A percentile compares a stretch with the other conserved stretches of the same genome.
phyloP scores from a whole-genome alignment of 1,140 invertebrate species.

The Zaprionus camerounensis region DNA sequence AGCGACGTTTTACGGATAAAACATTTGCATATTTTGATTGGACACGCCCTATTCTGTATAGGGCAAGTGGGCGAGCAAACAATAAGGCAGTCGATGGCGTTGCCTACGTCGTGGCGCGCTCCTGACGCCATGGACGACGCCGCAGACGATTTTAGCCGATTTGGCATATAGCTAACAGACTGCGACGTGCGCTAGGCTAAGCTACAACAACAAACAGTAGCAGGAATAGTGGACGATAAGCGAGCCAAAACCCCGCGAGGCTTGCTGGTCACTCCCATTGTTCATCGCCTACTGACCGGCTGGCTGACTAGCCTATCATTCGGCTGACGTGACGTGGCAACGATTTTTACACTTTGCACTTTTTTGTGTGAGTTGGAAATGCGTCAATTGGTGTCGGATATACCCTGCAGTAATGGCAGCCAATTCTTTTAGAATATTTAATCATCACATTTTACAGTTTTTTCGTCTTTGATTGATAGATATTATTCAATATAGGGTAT shows the following conservation, averaged over 20 bases:
- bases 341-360: conserved; percentile 78
- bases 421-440: background rate
- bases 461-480: background rate
- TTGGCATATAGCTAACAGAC: conserved; percentile 68
- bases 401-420: conserved; percentile 2
- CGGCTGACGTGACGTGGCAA: conserved; percentile 73
- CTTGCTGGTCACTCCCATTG: conserved; percentile 40
- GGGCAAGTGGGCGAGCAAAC: conserved; percentile 73
- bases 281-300: conserved; percentile 37
- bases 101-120: conserved; percentile 7
- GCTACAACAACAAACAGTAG: conserved; percentile 35
- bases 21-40: conserved; percentile 81
- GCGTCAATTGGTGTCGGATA: conserved; percentile 35
- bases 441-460: background rate
- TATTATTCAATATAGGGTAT: background rate
- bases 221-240: conserved; percentile 50
- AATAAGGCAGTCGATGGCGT: conserved; percentile 49
- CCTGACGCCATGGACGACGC: background rate
- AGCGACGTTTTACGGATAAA: conserved; percentile 80
- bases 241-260: conserved; percentile 42
- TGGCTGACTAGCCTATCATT: conserved; percentile 66
- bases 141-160: conserved; percentile 40
- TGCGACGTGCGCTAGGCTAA: conserved; percentile 65
- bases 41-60: conserved; percentile 68
- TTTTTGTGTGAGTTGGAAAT: conserved; percentile 42